Conservation (phyloP, 2,113 vertebrate species). For the Nibea coibor region DNA sequence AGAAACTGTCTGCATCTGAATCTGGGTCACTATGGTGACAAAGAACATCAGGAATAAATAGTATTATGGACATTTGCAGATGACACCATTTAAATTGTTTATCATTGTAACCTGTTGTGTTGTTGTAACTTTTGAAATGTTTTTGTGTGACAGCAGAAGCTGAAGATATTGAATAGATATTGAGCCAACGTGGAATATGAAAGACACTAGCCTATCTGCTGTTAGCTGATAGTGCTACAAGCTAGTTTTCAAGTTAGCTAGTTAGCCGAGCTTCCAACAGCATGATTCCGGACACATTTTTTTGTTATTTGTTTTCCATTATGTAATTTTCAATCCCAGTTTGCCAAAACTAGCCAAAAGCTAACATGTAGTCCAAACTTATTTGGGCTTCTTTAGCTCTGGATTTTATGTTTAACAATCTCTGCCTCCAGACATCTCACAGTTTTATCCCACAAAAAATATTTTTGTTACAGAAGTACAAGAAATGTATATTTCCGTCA, state of each 20-base stretch:
- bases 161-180: no score
- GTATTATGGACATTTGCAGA: background rate
- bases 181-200: background rate
- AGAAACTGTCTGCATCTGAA: constrained; percentile 93
- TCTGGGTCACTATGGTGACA: constrained; percentile 86
- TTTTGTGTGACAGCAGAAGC: no score
- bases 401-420: background rate
- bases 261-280: background rate
- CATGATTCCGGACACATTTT: background rate
- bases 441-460: background rate
- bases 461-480: background rate
- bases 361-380: background rate
- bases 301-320: background rate
- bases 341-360: background rate
- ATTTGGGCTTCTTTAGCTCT: background rate
- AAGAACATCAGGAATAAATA: constrained; percentile 10
- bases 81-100: no score
- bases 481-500: background rate
- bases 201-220: no score
- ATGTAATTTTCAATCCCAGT: background rate
- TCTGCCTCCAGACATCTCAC: no score
- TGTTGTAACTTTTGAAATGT: no score
- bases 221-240: background rate
- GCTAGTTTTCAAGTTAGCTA: background rate
- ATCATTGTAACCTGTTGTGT: no score